A percentile compares a stretch with the other conserved stretches of the same genome.
Conservation (phyloP, 2,888 invertebrate genomes). For the Bhutanitis thaidina region DNA sequence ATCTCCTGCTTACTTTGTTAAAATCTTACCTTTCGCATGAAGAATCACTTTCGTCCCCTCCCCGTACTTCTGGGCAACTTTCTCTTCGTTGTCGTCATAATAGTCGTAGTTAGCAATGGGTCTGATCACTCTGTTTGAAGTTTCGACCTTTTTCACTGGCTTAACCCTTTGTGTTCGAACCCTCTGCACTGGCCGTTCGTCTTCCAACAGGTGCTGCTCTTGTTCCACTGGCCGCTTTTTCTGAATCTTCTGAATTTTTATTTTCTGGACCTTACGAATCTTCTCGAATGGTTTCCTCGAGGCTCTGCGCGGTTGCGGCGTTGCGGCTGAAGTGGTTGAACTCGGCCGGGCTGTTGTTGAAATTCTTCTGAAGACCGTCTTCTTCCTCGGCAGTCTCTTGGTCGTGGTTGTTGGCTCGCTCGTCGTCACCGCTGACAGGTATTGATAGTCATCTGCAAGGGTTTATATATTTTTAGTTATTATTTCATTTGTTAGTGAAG, state of each 20-base stretch:
- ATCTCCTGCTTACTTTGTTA: no score
- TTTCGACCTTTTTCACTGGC: conserved; percentile 31
- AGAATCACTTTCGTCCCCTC: conserved; percentile 80
- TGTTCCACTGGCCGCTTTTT: not conserved
- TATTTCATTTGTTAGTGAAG: not conserved
- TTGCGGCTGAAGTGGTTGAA: conserved; percentile 25
- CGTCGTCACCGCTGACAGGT: conserved; percentile 57
- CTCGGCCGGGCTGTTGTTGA: conserved; percentile 24
- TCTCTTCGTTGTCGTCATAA: conserved; percentile 84
- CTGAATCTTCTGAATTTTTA: conserved; percentile 9
- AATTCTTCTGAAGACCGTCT: conserved; percentile 42
- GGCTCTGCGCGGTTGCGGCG: conserved; percentile 28
- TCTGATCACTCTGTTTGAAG: conserved; percentile 41
- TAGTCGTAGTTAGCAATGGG: conserved; percentile 82
- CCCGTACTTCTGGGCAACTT: conserved; percentile 58
- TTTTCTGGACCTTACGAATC: conserved; percentile 26
- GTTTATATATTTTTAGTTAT: not conserved
- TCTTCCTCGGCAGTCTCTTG: conserved; percentile 45
- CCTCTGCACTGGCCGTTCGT: conserved; percentile 4
- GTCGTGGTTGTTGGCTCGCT: conserved; percentile 44
- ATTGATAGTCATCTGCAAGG: conserved; percentile 67
- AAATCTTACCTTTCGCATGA: conserved; percentile 66
- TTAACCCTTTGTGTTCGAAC: conserved; percentile 2
- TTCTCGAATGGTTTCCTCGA: conserved; percentile 54
- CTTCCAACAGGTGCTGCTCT: not conserved